Evolutionary conservation across 1,140 invertebrate genomes (phyloP).

Genomic region (Apis dorsata): DNA sequence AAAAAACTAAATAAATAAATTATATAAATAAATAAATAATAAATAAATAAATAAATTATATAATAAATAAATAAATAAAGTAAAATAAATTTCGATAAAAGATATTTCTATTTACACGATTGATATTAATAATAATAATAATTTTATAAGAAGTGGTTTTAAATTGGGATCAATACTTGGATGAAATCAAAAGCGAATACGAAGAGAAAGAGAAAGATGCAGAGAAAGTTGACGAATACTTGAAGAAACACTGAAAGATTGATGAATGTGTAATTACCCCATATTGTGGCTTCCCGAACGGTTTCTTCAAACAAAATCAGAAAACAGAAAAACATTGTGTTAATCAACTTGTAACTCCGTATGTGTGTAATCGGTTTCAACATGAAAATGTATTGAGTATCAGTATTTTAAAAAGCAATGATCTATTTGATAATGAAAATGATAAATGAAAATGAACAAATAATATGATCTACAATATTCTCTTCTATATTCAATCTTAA

Average conservation of each 20-base stretch:
- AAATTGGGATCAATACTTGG: not conserved
- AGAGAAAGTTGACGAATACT: constrained; percentile 51
- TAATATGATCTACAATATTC: not conserved
- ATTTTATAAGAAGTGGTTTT: not conserved
- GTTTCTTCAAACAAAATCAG: constrained; percentile 63
- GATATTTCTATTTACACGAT: not conserved
- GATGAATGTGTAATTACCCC: constrained; percentile 70
- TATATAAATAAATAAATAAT: no score
- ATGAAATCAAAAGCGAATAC: not conserved
- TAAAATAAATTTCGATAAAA: not conserved
- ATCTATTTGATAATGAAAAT: no score
- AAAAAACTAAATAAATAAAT: no score
- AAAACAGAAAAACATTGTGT: constrained; percentile 52
- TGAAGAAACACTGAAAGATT: constrained; percentile 52
- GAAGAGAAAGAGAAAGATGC: constrained; percentile 29
- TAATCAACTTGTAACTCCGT: constrained; percentile 37
- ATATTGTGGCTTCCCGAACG: constrained; percentile 58
- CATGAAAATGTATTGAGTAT: no score
- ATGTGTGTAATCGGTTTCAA: not conserved
- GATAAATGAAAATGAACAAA: not conserved
- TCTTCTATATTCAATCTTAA: not conserved
- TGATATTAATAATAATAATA: not conserved
- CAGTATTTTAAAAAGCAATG: no score
- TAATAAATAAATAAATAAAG: no score
- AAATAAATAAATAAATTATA: no score